Conservation (phyloP, 1,140 invertebrate species). For the Ceratina australensis region DNA sequence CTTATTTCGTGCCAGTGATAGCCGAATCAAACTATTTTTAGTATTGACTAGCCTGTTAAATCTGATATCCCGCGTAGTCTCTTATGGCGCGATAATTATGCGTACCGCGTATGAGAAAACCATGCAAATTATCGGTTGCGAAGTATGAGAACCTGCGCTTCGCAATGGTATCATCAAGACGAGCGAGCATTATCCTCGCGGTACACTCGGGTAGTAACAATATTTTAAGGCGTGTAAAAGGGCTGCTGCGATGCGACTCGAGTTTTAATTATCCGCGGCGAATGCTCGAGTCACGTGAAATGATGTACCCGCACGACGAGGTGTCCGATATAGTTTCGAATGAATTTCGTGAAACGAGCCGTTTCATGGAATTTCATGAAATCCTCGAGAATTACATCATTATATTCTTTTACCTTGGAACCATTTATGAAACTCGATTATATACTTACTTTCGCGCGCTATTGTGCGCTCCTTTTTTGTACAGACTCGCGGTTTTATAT, state of each 20-base stretch:
- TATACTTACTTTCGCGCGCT: background rate
- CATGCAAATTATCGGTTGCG: constrained; percentile 3
- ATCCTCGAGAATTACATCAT: background rate
- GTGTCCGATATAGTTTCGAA: background rate
- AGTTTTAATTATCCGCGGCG: background rate
- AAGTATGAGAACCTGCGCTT: background rate
- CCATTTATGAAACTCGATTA: background rate
- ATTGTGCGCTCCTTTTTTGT: background rate
- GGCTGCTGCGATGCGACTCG: no score
- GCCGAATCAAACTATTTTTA: no score
- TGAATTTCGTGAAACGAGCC: background rate
- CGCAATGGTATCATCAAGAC: background rate
- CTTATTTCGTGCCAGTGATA: background rate
- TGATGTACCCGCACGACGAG: background rate
- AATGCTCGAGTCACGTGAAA: background rate
- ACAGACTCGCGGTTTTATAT: background rate
- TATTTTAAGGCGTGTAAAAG: background rate
- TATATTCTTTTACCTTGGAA: background rate
- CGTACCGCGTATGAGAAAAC: background rate
- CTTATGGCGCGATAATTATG: background rate
- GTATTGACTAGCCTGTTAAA: background rate
- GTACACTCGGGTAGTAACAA: background rate
- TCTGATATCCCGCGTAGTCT: no score
- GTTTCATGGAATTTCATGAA: background rate
- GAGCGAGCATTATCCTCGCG: background rate